These are phyloP conservation scores for Cavia aperea DNA, from an alignment of 2,113 vertebrate species.

Conservation along the genomic window DNA sequence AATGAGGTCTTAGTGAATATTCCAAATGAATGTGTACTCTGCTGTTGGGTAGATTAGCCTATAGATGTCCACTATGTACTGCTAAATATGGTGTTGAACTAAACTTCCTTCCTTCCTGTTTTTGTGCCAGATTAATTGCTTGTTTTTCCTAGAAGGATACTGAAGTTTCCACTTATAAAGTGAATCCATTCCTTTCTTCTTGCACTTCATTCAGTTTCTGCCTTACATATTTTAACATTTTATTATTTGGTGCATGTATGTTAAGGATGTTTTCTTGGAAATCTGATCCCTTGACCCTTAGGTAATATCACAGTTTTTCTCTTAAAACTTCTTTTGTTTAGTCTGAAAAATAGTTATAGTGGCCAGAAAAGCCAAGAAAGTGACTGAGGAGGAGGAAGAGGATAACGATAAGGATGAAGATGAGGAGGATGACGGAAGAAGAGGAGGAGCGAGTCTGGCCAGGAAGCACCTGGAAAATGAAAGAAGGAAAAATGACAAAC, in stretches of 20 bases:
- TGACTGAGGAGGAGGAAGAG: background rate
- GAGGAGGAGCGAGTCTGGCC: too few species aligned
- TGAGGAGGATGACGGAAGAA: background rate
- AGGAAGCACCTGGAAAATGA: too few species aligned
- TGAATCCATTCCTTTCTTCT: background rate
- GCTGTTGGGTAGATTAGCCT: background rate
- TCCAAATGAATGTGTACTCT: background rate
- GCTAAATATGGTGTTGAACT: background rate
- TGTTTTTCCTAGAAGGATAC: background rate
- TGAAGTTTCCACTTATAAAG: background rate
- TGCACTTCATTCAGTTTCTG: background rate
- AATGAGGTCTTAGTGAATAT: background rate
- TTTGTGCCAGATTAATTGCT: background rate
- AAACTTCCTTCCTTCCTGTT: background rate
- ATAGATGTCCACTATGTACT: background rate
- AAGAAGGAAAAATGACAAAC: background rate
- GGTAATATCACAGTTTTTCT: background rate
- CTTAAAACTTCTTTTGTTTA: background rate
- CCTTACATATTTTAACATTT: background rate
- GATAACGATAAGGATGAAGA: background rate
- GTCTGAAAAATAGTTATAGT: background rate
- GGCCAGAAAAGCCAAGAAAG: background rate
- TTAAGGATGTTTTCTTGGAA: background rate
- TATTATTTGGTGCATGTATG: background rate
- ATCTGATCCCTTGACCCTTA: background rate